Conservation (phyloP, 2,888 invertebrate genomes). For the Pristionchus arcanus region DNA sequence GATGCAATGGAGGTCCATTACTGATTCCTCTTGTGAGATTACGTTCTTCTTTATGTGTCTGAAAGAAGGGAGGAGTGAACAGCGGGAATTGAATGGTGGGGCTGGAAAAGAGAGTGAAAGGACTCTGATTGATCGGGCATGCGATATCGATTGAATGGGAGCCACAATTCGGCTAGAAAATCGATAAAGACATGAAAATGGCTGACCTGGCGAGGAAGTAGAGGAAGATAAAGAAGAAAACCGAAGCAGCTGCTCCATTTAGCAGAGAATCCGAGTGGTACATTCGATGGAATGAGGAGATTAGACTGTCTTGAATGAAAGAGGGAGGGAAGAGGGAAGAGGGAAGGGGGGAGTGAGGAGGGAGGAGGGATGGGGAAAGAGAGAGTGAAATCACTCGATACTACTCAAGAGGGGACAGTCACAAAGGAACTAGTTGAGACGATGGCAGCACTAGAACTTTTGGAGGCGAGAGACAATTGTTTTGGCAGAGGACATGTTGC, state of each 20-base stretch:
- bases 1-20: no score
- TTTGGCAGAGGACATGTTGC: no score
- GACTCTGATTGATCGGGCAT: neutral
- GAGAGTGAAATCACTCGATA: conserved; percentile 31
- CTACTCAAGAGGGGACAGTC: neutral
- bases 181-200: neutral
- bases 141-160: neutral
- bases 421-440: neutral
- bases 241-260: conserved; percentile 66
- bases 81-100: neutral
- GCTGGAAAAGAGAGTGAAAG: neutral
- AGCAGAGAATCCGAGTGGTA: conserved; percentile 65
- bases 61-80: neutral
- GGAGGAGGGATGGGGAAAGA: neutral
- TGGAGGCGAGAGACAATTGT: no score
- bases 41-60: neutral
- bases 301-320: neutral
- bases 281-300: conserved; percentile 57
- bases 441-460: neutral
- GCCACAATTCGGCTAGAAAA: neutral
- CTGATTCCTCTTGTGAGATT: neutral
- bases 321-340: neutral
- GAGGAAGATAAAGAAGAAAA: conserved; percentile 68
- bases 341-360: neutral
- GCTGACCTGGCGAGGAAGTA: conserved; percentile 65